Base-by-base conservation (phyloP, 2,888 invertebrate genomes). In the Drosophila vallismaia region DNA sequence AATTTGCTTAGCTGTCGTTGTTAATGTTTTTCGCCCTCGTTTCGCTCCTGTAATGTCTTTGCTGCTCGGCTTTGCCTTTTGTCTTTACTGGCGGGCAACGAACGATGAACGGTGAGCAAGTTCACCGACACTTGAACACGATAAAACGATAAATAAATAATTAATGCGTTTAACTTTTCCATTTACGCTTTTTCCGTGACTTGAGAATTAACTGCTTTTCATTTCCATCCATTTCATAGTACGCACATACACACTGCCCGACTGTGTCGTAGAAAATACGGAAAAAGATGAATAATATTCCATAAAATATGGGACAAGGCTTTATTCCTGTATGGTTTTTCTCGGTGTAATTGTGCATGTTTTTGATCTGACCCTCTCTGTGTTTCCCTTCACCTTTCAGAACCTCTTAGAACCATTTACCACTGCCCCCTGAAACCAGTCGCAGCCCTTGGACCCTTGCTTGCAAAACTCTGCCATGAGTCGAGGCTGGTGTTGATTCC, bases 131-230 rank as follows among this genome's bases (percentile, higher is more conserved):
- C 84, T 86, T 86, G 73, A 79, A 73, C 79, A 70, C 73, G 77
- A 74, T 79, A 79, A 81, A 76, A 75, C 77, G 79, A 88, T 88
- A 88, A 84, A 89, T 89, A 83, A 89, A 88, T 89, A 89, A 89
- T 89, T 89, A 89, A 89, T 89, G 79, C 75, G 77, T 77, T 88
- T 83, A 88, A 88, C 85, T 85, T 85, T 83, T 83, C 81, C 87
- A 86, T 88, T 88, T 87, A 80, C 86, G 76, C 80, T 80, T 86
- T 83, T 88, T 83, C 83, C 87, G 76, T 86, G 81, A 83, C 81
- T 81, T 77, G 82, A 80, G 77, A 79, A 82, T 83, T 83, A 88
- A 86, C 81, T 84, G 84, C 79, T 84, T 77, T 86, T 86, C 80
- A 86, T 86, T 84, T 86, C 77, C 86, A 86, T 84, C 83, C 78